These are phyloP conservation scores for Epinephelus lanceolatus DNA, from an alignment of 2,113 vertebrate species.

Conservation along the genomic window DNA sequence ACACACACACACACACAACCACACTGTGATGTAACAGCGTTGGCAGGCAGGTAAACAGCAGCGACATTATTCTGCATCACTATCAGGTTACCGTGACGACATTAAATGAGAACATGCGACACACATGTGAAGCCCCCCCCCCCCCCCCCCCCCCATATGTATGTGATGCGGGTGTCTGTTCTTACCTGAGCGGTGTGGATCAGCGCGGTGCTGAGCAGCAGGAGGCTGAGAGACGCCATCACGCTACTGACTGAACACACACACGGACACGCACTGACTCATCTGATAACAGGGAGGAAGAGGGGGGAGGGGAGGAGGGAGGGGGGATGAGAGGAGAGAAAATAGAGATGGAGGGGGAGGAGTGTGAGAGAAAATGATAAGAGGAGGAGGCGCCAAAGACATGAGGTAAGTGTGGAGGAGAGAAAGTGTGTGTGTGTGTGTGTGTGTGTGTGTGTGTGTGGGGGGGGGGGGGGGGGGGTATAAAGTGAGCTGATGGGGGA, in stretches of 20 bases:
- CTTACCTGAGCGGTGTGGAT: conserved; percentile 71
- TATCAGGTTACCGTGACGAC: conserved; percentile 16
- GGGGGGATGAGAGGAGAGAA: background rate
- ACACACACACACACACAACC: background rate
- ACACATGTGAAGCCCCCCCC: background rate
- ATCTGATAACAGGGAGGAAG: conserved; percentile 22
- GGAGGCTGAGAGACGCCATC: conserved; percentile 72
- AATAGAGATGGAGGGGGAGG: background rate
- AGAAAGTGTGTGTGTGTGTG: background rate
- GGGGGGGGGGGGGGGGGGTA: too few species aligned
- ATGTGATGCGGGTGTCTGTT: background rate
- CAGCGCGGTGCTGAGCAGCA: conserved; percentile 70
- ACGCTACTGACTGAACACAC: conserved; percentile 40
- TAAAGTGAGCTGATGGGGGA: too few species aligned
- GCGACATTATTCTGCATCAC: conserved; percentile 4
- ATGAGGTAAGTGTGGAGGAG: background rate
- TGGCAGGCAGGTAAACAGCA: conserved; percentile 15
- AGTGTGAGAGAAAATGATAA: too few species aligned
- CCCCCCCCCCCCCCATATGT: too few species aligned
- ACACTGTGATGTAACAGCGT: background rate
- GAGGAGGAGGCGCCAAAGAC: background rate
- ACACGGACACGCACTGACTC: conserved; percentile 46
- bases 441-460: too few species aligned
- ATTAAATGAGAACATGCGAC: background rate
- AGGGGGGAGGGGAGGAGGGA: background rate